These are phyloP conservation scores for Drosophila picticornis DNA, from an alignment of 2,888 invertebrate genomes.

Conservation along the genomic window DNA sequence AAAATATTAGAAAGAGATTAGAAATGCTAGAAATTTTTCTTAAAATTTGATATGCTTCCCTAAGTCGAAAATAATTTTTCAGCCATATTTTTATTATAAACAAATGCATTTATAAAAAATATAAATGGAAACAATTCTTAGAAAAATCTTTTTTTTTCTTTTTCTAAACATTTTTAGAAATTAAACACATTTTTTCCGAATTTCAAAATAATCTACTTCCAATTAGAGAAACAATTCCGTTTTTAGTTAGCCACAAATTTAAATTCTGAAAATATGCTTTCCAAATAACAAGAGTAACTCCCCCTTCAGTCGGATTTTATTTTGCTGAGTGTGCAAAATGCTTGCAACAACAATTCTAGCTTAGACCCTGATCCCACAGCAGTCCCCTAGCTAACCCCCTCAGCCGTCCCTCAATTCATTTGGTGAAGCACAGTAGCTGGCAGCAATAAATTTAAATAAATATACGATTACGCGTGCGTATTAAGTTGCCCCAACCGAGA, in stretches of 20 bases:
- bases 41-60: not conserved
- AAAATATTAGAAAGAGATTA: too few relatives aligned
- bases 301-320: not conserved
- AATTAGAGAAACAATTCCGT: too few relatives aligned
- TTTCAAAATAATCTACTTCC: too few relatives aligned
- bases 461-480: conserved; percentile 82
- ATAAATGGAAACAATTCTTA: too few relatives aligned
- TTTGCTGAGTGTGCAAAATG: conserved; percentile 23
- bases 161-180: not conserved
- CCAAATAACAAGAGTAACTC: not conserved
- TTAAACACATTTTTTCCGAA: not conserved
- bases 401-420: not conserved
- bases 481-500: conserved; percentile 74
- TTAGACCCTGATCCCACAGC: not conserved
- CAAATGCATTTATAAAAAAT: too few relatives aligned
- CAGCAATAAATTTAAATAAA: conserved; percentile 82
- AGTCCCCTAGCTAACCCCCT: too few relatives aligned
- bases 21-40: too few relatives aligned
- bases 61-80: too few relatives aligned
- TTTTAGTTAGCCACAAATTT: not conserved
- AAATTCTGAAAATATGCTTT: rapidly evolving
- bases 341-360: conserved; percentile 26
- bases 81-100: too few relatives aligned
- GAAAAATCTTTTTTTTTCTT: too few relatives aligned
- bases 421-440: conserved; percentile 61